Evolutionary conservation across 2,888 invertebrate species (phyloP).

Genomic region (Allygus modestus): DNA sequence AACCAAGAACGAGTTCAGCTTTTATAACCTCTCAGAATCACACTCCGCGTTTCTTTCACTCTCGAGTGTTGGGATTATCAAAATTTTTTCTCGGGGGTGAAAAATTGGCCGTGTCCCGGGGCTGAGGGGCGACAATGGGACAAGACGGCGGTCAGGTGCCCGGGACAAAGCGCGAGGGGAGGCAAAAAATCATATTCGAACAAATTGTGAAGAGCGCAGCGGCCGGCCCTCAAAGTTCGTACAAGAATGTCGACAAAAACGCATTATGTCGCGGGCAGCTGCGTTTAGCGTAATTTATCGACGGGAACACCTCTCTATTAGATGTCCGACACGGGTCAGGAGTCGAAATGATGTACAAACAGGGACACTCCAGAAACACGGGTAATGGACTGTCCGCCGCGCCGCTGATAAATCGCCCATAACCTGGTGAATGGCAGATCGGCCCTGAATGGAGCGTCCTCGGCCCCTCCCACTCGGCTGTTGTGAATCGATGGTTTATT

Average conservation of each 20-base stretch:
- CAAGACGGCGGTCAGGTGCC: slow-evolving; percentile 1
- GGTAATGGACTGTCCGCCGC: slow-evolving; percentile 1
- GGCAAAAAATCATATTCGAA: slow-evolving; percentile 62
- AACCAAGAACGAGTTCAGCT: not conserved
- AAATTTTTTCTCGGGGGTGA: slow-evolving; percentile 40
- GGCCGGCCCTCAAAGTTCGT: not conserved
- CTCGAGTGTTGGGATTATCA: slow-evolving; percentile 53
- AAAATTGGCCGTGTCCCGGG: slow-evolving; percentile 51
- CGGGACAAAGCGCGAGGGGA: slow-evolving; percentile 15
- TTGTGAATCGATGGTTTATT: not conserved
- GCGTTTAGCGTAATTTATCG: slow-evolving; percentile 57
- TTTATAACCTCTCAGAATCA: not conserved
- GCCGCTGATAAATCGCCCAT: not conserved
- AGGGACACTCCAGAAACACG: slow-evolving; percentile 1
- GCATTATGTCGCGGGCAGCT: slow-evolving; percentile 46
- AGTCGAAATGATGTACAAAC: not conserved
- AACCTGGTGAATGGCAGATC: not conserved
- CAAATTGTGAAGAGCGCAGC: slow-evolving; percentile 62
- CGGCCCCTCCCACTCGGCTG: slow-evolving; percentile 20
- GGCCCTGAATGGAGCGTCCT: slow-evolving; percentile 25
- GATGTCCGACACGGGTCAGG: slow-evolving; percentile 48
- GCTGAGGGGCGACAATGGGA: slow-evolving; percentile 21
- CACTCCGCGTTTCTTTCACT: not conserved
- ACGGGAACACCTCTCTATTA: slow-evolving; percentile 47
- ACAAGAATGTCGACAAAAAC: slow-evolving; percentile 46